Conservation (phyloP, 1,140 invertebrate species). For the Mycetomoellerius zeteki region DNA sequence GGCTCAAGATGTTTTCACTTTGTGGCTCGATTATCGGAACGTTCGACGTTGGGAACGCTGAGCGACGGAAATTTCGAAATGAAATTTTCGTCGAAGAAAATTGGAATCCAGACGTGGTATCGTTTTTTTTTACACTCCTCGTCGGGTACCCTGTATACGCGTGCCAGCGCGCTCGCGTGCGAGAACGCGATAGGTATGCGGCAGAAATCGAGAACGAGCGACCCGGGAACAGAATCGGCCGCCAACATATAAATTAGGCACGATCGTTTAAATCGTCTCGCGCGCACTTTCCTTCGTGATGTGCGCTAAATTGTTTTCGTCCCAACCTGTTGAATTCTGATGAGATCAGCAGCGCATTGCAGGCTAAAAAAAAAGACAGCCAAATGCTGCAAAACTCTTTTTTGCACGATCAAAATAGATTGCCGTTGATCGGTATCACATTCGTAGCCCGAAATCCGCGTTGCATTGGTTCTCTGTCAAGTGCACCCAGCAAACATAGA, state of each 20-base stretch:
- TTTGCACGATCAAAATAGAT: background rate
- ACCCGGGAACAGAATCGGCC: constrained; percentile 17
- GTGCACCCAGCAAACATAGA: no score
- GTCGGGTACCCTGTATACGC: background rate
- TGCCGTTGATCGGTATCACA: constrained; percentile 22
- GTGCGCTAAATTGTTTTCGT: constrained; percentile 50
- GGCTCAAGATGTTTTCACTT: background rate
- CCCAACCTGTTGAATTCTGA: constrained; percentile 59
- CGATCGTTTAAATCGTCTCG: constrained; percentile 53
- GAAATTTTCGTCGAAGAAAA: constrained; percentile 15
- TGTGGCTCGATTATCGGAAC: background rate
- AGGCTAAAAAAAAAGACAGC: background rate
- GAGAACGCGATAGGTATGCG: constrained; percentile 41
- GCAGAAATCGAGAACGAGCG: constrained; percentile 54
- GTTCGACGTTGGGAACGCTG: background rate
- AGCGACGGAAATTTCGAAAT: background rate
- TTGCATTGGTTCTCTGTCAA: background rate
- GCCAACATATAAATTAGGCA: constrained; percentile 52
- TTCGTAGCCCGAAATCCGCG: background rate
- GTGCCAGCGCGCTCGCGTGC: constrained; percentile 37
- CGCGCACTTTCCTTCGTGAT: constrained; percentile 40
- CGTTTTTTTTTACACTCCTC: background rate
- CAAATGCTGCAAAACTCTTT: background rate
- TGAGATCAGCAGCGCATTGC: background rate
- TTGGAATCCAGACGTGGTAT: background rate